Evolutionary conservation across 2,888 invertebrate genomes (phyloP).

Genomic region (Abrostola triplasia): DNA sequence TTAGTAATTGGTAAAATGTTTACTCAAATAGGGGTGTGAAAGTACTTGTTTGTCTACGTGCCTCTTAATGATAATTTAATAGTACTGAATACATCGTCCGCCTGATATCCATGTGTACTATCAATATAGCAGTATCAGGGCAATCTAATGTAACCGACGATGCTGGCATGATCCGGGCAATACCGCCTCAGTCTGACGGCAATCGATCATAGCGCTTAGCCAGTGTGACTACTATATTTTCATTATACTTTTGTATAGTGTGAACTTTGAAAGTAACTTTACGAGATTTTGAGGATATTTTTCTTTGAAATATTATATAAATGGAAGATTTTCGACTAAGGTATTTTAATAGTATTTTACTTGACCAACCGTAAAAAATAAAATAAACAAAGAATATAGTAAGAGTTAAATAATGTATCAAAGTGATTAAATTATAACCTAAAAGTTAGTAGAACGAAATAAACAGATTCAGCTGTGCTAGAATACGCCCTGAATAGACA

Average conservation of each 20-base stretch:
- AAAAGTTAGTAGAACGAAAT: no score
- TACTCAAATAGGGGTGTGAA: neutral
- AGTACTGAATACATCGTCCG: slow-evolving; percentile 13
- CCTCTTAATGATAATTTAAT: neutral
- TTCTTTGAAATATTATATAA: slow-evolving; percentile 29
- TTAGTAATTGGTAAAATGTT: no score
- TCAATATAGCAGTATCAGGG: slow-evolving; percentile 33
- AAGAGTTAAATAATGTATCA: no score
- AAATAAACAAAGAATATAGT: no score
- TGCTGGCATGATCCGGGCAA: slow-evolving; percentile 42
- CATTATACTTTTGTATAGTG: slow-evolving; percentile 37
- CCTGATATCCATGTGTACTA: slow-evolving; percentile 33
- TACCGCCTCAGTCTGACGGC: slow-evolving; percentile 41
- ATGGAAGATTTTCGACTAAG: neutral
- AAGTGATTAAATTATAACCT: no score
- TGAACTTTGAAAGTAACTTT: slow-evolving; percentile 41
- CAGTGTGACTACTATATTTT: slow-evolving; percentile 41
- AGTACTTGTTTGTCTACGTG: neutral
- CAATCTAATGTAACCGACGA: slow-evolving; percentile 48
- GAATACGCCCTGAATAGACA: no score
- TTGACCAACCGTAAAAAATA: no score
- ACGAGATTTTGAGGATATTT: slow-evolving; percentile 7
- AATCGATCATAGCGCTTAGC: slow-evolving; percentile 49
- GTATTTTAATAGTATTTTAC: neutral
- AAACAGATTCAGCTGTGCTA: no score